A percentile compares a stretch with the other conserved stretches of the same genome.
phyloP scores from a whole-genome alignment of 2,113 vertebrate species.

The Gallinago media region DNA sequence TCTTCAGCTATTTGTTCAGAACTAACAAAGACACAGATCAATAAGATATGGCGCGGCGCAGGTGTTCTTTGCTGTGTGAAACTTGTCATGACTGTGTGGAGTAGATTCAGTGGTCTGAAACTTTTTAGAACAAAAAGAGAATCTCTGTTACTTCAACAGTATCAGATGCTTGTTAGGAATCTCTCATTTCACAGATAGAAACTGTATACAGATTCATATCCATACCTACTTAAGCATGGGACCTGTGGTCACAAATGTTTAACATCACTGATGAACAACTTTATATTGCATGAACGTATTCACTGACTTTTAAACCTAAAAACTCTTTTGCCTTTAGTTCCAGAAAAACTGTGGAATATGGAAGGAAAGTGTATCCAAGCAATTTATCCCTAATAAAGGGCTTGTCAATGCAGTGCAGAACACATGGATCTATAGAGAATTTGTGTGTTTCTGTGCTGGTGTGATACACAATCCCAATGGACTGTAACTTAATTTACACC shows the following conservation, averaged over 20 bases:
- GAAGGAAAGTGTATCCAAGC: not conserved
- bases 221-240: not conserved
- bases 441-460: not conserved
- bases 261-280: not conserved
- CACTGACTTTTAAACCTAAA: not conserved
- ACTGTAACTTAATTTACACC: constrained; percentile 8
- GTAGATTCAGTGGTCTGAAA: not conserved
- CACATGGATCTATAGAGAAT: not conserved
- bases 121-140: not conserved
- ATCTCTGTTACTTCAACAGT: not conserved
- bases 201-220: not conserved
- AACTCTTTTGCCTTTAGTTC: not conserved
- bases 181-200: not conserved
- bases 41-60: not conserved
- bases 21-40: not conserved
- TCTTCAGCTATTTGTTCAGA: not conserved
- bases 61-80: not conserved
- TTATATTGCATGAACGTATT: not conserved
- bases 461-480: not conserved
- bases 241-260: not conserved
- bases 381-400: not conserved
- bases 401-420: not conserved
- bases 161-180: not conserved
- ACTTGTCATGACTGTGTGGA: not conserved
- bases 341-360: not conserved